A percentile compares a stretch with the other conserved stretches of the same genome.
phyloP scores from a whole-genome alignment of 2,888 invertebrate genomes.

The Lochmaea crataegi region DNA sequence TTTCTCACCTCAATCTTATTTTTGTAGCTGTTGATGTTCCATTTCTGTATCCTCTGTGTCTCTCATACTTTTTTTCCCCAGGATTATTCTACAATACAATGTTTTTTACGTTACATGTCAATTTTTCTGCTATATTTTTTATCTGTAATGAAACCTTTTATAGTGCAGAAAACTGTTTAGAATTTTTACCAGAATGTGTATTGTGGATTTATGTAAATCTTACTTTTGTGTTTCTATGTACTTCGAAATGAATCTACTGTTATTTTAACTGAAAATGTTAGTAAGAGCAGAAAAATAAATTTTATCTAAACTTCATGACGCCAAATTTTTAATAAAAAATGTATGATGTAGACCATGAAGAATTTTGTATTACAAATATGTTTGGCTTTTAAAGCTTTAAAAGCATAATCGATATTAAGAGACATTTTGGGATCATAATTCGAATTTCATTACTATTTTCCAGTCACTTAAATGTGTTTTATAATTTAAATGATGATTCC shows the following conservation, averaged over 20 bases:
- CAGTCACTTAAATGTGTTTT: background rate
- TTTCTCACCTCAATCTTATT: no score
- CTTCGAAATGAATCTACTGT: background rate
- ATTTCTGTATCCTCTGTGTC: no score
- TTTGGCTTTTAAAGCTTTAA: conserved; percentile 11
- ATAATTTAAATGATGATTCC: conserved; percentile 1
- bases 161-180: no score
- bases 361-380: background rate
- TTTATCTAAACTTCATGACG: background rate
- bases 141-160: no score
- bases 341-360: background rate
- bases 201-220: no score
- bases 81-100: no score
- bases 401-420: background rate
- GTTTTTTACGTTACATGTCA: no score
- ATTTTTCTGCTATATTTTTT: no score
- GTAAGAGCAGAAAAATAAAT: background rate
- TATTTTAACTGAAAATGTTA: background rate
- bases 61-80: no score
- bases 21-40: no score
- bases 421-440: background rate
- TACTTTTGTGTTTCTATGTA: background rate
- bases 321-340: background rate
- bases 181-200: no score
- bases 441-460: background rate